Base-by-base conservation (phyloP, 2,113 vertebrate genomes). In the Ivindomyrus marchei region DNA sequence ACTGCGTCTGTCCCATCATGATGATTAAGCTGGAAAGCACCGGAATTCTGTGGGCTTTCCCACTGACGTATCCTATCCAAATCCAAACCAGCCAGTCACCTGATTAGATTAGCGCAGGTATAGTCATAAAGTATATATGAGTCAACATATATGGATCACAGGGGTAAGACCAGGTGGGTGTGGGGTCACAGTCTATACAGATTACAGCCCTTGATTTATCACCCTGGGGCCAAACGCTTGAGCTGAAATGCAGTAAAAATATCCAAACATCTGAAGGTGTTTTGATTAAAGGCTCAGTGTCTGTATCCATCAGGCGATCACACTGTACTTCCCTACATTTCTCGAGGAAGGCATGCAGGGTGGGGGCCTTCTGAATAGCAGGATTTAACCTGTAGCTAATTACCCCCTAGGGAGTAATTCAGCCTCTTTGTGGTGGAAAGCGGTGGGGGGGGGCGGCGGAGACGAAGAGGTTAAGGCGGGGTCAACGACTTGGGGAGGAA, bases 351-450 rank as follows among this genome's bases (percentile, higher is more conserved):
- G 45, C 46, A n/a, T 45, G 4, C 50, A 53, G 27, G 49, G 85
- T 19, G 50, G 85, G 50, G 13, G 49, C 15, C 2, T 87, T 21
- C 15, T 39, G 85, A 49, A 87, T 53, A 56, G 85, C 15, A 27
- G 15, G 10, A 27, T 56, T 53, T 53, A 87, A 87, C 47, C 85
- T 53, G 4, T 13, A 53, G 85, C 27, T 87, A 87, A 87, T 87
- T 39, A 87, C 50, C 50, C 85, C 85, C 50, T 31, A 19, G 27
- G 49, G 31, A 87, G 31, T 39, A 42, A 53, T 56, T 53, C 50
- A 53, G 85, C 15, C 31, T 53, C 50, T 87, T 87, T 87, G 85
- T 87, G 85, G 49, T 36, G n/a, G 85, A 87, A 50, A 46, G 17
- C 9, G 4, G 46, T 17, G 39, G 1, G 85, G 85, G 84, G 50